A percentile compares a stretch with the other conserved stretches of the same genome.
Evolutionary conservation across 1,140 invertebrate genomes (phyloP).

Genomic region (Hylyphantes graminicola): DNA sequence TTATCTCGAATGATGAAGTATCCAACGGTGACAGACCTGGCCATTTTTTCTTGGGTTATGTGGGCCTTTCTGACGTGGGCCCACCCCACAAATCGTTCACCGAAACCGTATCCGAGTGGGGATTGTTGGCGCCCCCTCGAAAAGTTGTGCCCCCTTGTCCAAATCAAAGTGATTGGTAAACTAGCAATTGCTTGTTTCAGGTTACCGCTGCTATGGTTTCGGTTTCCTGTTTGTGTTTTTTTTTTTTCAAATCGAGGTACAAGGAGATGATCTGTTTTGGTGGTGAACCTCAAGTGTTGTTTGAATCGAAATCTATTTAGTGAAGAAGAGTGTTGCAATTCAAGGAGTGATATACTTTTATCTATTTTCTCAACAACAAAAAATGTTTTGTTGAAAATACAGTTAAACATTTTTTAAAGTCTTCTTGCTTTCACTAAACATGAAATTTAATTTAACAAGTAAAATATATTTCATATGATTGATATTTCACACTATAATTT

Average conservation of each 20-base stretch:
- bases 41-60: conserved; percentile 28
- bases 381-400: too few relatives aligned
- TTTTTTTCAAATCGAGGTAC: not conserved
- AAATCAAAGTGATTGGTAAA: conserved; percentile 38
- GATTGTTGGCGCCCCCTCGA: not conserved
- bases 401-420: too few relatives aligned
- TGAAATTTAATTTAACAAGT: too few relatives aligned
- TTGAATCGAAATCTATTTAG: too few relatives aligned
- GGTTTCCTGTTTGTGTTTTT: not conserved
- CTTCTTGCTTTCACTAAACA: too few relatives aligned
- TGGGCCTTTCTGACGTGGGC: conserved; percentile 34
- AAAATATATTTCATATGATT: too few relatives aligned
- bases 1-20: conserved; percentile 53
- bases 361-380: too few relatives aligned
- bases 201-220: not conserved
- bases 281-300: too few relatives aligned
- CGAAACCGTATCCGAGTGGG: conserved; percentile 30
- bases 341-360: too few relatives aligned
- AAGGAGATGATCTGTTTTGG: not conserved
- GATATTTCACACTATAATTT: too few relatives aligned
- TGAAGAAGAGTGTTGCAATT: too few relatives aligned
- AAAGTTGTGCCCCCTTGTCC: not conserved
- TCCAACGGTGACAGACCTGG: conserved; percentile 27
- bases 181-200: conserved; percentile 20
- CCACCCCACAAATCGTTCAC: conserved; percentile 50